Base-by-base conservation (phyloP, 2,797 vertebrate species). In the Crocidura indochinensis region DNA sequence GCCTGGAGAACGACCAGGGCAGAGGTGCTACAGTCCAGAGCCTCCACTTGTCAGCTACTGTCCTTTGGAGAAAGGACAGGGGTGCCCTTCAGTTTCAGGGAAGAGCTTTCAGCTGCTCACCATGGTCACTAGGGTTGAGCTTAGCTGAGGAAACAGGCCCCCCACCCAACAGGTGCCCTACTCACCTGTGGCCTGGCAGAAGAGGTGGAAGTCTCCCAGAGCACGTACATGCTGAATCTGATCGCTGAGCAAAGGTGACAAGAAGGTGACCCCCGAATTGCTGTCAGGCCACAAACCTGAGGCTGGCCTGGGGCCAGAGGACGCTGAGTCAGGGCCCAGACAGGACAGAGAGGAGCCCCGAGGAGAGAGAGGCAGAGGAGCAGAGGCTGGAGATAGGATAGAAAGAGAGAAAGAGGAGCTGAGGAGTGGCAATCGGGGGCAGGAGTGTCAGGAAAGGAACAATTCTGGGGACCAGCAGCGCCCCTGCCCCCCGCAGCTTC, bases 181-280 rank as follows among this genome's bases (percentile, higher is more conserved):
- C 99, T 99, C 98, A 99, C 99, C 99, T 98, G 98, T 97, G 90
- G 99, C 99, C 96, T 99, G 98, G 97, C 99, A 99, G 99, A 99
- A 99, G 98, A 99, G 99, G 87, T 97, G 98, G 96, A 99, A 99
- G 90, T 97, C 96, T 98, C 98, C 98, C 94, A 97, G 98, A 93
- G 97, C 97, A 82, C 98, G 98, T 96, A 99, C 98, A 92, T 98
- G 98, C 98, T 99, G 99, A 93, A 98, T 98, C 98, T 99, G 99
- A 97, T 99, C 99, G 97, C 98, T 98, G 97, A 99, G 98, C 97
- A 99, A 97, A 94, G 99, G 99, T 51, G 99, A 99, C 96, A 99
- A 97, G 97, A 99, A 97, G 95, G 97, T 96, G 95, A 99, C 98
- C 97, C 91, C 97, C 96, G 80, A 97, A 84, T 8, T 95, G 73